Evolutionary conservation across 2,797 vertebrate genomes (phyloP), one percentile per base, ranked within the genome.

Genomic region (Chelmon rostratus): DNA sequence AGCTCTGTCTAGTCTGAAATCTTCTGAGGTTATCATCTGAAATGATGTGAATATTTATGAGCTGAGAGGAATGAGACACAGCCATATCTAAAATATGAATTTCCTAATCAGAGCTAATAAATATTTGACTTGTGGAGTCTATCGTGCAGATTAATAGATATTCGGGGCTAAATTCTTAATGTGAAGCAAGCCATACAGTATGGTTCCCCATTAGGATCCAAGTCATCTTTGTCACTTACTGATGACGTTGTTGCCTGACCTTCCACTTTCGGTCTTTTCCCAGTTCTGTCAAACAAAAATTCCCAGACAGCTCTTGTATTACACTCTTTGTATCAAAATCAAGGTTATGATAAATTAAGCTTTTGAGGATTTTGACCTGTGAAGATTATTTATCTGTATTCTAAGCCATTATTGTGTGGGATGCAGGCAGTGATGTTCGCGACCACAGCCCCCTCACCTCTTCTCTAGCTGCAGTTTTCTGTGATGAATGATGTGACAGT

Each of bases 41-140:
- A 90, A 93, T 89, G 79, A 86, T 76, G 86, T 94, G 87, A 95
- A 95, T 95, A 95, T 95, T 95, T 94, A 93, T 92, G 89, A 92
- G 86, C 83, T 64, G 68, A 90, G 92, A 93, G 85, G 86, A 91
- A 95, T 91, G 89, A 92, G 95, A 93, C 85, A 84, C 88, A 93
- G 91, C 93, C 93, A 89, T 89, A 90, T 94, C 93, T 95, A 93
- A 96, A 96, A 96, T 95, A 95, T 96, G 94, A 92, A 95, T 95
- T 93, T 95, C 89, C 94, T 95, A 94, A 96, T 95, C 94, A 94
- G 93, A 90, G 89, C 94, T 96, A 95, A 95, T 96, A 95, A 95
- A 96, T 96, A 95, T 96, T 95, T 94, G 94, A 96, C 95, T 94
- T 94, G 91, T 93, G 90, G 88, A 92, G 92, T 90, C 92, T 91